Base-by-base conservation (phyloP, 2,797 vertebrate genomes). In the Argyrosomus regius region DNA sequence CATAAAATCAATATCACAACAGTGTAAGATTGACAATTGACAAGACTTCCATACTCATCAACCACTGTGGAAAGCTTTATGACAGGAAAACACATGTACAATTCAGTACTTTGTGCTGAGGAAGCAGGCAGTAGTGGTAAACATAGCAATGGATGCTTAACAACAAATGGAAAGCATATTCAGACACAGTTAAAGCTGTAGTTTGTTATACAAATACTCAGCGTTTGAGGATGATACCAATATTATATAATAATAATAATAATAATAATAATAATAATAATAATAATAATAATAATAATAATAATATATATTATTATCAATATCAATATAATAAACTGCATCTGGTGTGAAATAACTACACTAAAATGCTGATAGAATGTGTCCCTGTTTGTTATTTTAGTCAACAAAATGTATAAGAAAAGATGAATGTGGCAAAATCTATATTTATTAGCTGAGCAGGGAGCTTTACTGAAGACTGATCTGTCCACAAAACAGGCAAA, bases 1-100 rank as follows among this genome's bases (percentile, higher is more conserved):
- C 49, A 83, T 45, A 39, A 77, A 86, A 90, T 90, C 78, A 62
- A 90, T 90, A 87, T 74, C 52, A 77, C 13, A 89, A 57, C 61
- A 79, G 60, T 61, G 53, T 8, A 26, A 78, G 66, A 85, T 59
- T 78, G 83, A 86, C 77, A 75, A 60, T 75, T 83, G 66, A 84
- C 78, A 82, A 77, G 53, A 48, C 68, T 65, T 81, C 72, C 60
- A 80, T 52, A 65, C 58, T 69, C 59, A 83, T 82, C 70, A 77
- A 69, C 45, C 62, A 71, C 39, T 52, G 45, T 59, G 46, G 18
- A 78, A 80, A 78, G 56, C 49, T 77, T 70, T n/a, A 28, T 69
- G 74, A 46, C 28, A 75, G 43, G 64, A 84, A 80, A 85, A 80
- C 11, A 75, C 35, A 64, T 24, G 54, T 26, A 66, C 28, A 75